Evolutionary conservation across 1,140 invertebrate genomes (phyloP), one percentile per base, ranked within the genome.

Genomic region (Zeugodacus cucurbitae): DNA sequence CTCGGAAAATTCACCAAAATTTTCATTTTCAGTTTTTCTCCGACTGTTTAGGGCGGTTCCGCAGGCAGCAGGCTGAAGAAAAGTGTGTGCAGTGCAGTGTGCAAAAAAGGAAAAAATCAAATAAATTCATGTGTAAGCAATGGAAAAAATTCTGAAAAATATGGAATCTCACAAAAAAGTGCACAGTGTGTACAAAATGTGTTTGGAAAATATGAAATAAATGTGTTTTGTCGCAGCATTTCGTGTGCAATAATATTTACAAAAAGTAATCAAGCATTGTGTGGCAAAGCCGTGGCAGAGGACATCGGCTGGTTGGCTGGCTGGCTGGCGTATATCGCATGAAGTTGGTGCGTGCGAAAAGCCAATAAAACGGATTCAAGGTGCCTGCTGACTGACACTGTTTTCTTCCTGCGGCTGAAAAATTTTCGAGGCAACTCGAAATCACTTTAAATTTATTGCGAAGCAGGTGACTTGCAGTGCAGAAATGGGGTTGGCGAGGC

Each of bases 41-140:
- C 88, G 91, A 92, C 92, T 92, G 91, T 93, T 93, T 93, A 93
- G 92, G 92, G 92, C 92, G 92, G 92, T 93, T 93, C 92, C 92
- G 91, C 92, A 92, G 91, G 89, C 90, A 91, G 90, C 90, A 91
- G 90, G 90, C 89, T 89, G 89, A 89, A 88, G 88, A 78, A 82
- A 87, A 88, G 74, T 88, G 41, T 82, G 74, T 48, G 37, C 59
- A 64, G 70, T 88, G 87, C 57, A 87, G 82, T 88, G 82, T 70
- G 67, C 29, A 64, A 86, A 62, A 26, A 54, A 78, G 37, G 37
- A 37, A 67, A 22, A 34, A 88, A 88, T 88, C 44, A 70, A 62
- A 48, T 87, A 86, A 88, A 87, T 88, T 67, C n/a, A 88, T 57
- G 67, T 88, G 86, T 58, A 88, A 85, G 74, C 17, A 88, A 88